phyloP scores from a whole-genome alignment of 2,113 vertebrate species.

The Acrocephalus arundinaceus region DNA sequence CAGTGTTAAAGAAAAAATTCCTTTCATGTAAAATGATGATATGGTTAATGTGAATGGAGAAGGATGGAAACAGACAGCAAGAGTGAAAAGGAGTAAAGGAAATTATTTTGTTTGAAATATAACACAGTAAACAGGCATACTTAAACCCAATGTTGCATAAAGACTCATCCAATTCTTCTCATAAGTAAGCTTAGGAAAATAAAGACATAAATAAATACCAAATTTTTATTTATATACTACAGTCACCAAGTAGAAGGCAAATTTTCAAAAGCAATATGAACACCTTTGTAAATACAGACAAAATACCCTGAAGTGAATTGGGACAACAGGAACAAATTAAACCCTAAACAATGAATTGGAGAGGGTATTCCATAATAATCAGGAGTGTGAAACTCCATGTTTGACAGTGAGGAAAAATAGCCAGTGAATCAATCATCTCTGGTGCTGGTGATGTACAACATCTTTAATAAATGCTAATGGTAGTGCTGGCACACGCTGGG shows the following conservation, averaged over 20 bases:
- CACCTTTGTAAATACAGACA: background rate
- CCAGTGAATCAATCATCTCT: background rate
- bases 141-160: background rate
- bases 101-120: background rate
- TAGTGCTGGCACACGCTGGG: accelerated
- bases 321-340: background rate
- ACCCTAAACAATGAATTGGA: accelerated
- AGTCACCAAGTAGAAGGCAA: background rate
- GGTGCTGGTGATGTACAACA: background rate
- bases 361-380: background rate
- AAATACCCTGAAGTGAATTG: background rate
- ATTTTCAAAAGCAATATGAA: background rate
- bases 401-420: background rate
- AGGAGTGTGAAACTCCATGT: background rate
- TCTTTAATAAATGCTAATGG: background rate
- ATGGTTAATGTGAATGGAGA: background rate
- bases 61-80: background rate
- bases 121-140: background rate
- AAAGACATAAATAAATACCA: background rate
- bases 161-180: background rate
- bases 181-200: background rate
- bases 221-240: background rate
- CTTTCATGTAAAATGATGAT: background rate
- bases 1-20: background rate
- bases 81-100: background rate